Base-by-base conservation (phyloP, 2,797 vertebrate genomes). In the Etheostoma perlongum region DNA sequence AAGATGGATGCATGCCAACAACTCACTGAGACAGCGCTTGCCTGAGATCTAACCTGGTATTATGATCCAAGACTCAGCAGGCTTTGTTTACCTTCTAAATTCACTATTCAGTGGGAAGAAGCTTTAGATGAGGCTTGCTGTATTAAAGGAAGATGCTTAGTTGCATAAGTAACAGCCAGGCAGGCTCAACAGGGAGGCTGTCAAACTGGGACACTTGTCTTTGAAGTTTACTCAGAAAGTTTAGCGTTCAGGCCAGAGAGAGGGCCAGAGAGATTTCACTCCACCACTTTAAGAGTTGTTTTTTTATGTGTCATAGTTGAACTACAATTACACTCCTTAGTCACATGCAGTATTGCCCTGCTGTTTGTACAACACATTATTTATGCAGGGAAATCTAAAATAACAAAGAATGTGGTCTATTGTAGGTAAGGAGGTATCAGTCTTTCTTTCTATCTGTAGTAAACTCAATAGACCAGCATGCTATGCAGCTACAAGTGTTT, bases 21-120 rank as follows among this genome's bases (percentile, higher is more conserved):
- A 36, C 59, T 80, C 74, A n/a, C 36, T 62, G 51, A 83, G 69
- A 68, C 47, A 67, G 68, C 72, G 57, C 80, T 63, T 58, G 53
- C 82, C 60, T 72, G 64, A 85, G 81, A 82, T 80, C 85, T 82
- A 84, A 87, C 83, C 81, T 71, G 67, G 74, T 74, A 59, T 85
- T 77, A 73, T 21, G 12, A 66, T 77, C 77, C 67, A 82, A 84
- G 19, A 67, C 73, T 83, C 78, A 57, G 76, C 74, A 82, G 83
- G 79, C 79, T 82, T 74, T 86, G 83, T 87, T 87, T 86, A 76
- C 75, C 59, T 30, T 42, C 33, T 72, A 53, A 73, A 55, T 74
- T 67, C 55, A 42, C 67, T 78, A 58, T 74, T 65, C 44, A 55
- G 72, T 46, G 55, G 55, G 66, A 75, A 71, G 73, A 61, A 63